Conservation (phyloP, 2,113 vertebrate species). For the Triplophysa tibetana region DNA sequence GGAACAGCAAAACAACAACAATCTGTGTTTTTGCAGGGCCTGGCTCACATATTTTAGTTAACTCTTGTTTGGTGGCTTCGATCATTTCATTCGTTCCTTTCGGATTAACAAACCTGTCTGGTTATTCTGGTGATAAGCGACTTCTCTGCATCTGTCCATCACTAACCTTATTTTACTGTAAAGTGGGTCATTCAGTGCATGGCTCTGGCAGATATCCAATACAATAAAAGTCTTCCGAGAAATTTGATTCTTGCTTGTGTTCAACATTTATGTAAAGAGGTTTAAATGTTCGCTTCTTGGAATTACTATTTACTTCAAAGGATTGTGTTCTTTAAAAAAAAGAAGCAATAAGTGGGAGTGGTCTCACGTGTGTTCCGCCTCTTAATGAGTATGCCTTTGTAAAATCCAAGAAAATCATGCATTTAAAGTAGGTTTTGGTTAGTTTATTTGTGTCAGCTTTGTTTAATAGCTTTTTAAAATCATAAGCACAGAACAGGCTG, state of each 20-base stretch:
- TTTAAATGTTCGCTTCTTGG: not conserved
- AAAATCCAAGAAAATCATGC: conserved; percentile 31
- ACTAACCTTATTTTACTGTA: conserved; percentile 3
- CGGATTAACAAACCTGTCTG: not conserved
- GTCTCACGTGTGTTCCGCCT: not conserved
- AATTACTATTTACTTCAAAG: not conserved
- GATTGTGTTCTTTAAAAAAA: not conserved
- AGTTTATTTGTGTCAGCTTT: conserved; percentile 38
- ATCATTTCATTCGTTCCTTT: not conserved
- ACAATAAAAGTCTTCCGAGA: not conserved
- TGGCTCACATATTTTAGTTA: not conserved
- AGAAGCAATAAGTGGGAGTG: not conserved
- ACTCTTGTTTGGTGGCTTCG: not conserved
- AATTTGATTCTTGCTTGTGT: not conserved
- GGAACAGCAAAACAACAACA: too few relatives aligned
- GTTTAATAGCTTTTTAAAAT: conserved; percentile 32
- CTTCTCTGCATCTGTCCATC: conserved; percentile 5
- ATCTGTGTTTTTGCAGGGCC: not conserved
- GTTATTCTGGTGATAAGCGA: not conserved
- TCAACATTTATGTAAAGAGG: not conserved
- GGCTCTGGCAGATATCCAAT: not conserved
- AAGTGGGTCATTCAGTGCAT: conserved; percentile 18
- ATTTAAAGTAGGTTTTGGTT: conserved; percentile 25
- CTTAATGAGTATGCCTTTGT: not conserved
- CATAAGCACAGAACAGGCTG: conserved; percentile 9